Percentiles rank a stretch among this genome's conserved stretches.
Conservation (phyloP, 2,797 vertebrate species). For the Manis crassicaudata region DNA sequence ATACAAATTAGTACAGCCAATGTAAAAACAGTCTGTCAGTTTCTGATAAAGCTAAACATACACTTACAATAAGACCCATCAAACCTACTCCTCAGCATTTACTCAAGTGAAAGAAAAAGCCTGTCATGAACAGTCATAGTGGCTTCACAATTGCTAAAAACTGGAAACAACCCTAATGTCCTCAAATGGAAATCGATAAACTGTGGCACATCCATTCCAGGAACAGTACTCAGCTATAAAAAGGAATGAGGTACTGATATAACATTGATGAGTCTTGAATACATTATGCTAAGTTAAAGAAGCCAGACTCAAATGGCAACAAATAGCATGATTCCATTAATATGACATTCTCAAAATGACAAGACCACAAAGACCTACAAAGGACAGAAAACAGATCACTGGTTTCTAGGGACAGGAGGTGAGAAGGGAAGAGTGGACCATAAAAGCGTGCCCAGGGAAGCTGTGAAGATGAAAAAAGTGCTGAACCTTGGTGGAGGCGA, state of each 20-base stretch:
- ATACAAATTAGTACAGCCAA: not conserved
- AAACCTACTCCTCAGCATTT: not conserved
- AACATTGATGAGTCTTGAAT: not conserved
- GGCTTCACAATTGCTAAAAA: not conserved
- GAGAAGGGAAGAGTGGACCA: not conserved
- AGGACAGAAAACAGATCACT: not conserved
- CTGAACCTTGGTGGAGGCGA: not conserved
- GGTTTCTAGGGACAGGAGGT: not conserved
- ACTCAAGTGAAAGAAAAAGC: conserved; percentile 19
- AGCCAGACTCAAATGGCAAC: not conserved
- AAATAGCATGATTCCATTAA: not conserved
- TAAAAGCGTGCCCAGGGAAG: not conserved
- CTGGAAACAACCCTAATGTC: not conserved
- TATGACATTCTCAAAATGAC: not conserved
- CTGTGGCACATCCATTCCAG: not conserved
- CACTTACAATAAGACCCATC: not conserved
- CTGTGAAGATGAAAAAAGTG: not conserved
- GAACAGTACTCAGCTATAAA: not conserved
- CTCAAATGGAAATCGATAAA: not conserved
- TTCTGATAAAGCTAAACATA: not conserved
- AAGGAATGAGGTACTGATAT: not conserved
- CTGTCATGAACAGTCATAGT: not conserved
- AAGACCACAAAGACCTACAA: not conserved
- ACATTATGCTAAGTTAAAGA: not conserved
- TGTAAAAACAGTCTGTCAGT: not conserved